Base-by-base conservation (phyloP, 2,113 vertebrate species). In the Polyodon spathula region DNA sequence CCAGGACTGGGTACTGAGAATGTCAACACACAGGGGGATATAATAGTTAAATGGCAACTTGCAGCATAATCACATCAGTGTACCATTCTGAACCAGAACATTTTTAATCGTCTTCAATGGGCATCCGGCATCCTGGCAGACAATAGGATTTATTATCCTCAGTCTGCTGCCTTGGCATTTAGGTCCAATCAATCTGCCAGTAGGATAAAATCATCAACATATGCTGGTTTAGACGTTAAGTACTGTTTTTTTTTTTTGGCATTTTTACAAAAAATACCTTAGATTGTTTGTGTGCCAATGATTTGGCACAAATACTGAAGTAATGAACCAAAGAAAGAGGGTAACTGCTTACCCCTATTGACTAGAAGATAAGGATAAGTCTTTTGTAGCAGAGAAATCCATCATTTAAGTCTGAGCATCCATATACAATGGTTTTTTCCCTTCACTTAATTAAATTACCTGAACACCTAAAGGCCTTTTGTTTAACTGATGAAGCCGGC, bases 401-500 rank as follows among this genome's bases (percentile, higher is more conserved):
- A 27, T 27, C 27, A 27, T 27, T 27, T 27, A 27, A 27, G 27
- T 27, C 27, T 27, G 1, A 27, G 27, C 27, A 27, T 27, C 27
- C 27, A 27, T 27, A 27, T 27, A 27, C 27, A 27, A 27, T 27
- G 27, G 27, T 2, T 27, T 27, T 27, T 27, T 27, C 27, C 27
- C 27, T 27, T 27, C 43, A 60, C 11, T 8, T 57, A 16, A 11
- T 14, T n/a, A 38, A 66, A 58, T 12, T 64, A 82, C 83, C 79
- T 74, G 68, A 69, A 65, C 83, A 85, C 2, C 81, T 71, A 43
- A 50, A 51, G 43, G 63, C 40, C 56, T 10, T 9, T 38, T 37
- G 67, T 56, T 4, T 14, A 43, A 61, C 37, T 62, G 52, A 3
- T 43, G 10, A 56, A 43, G 15, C 39, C 57, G 59, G 59, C 14